Evolutionary conservation across 2,797 vertebrate species (phyloP), one percentile per base, ranked within the genome.

Genomic region (Pipistrellus nathusii): DNA sequence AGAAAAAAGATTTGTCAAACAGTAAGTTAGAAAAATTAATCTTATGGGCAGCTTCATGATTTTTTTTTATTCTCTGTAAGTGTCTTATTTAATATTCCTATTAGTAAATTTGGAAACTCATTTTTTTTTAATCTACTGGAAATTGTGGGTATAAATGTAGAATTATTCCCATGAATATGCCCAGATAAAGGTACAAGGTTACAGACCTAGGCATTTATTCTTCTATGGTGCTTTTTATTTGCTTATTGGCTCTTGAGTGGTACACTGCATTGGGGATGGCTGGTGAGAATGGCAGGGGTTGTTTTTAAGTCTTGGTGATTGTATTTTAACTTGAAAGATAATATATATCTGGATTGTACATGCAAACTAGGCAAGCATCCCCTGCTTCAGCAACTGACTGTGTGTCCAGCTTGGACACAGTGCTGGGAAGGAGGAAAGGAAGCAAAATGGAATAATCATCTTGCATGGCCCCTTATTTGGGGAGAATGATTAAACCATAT

Each of bases 81-180:
- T 82, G 25, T 93, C 57, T 46, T 81, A 25, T 85, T 95, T 85
- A 94, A 96, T 14, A 85, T 77, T 96, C 27, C 90, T 93, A 82
- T 93, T 95, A 93, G 83, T 57, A 97, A 97, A 98, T 98, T 98
- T 98, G 98, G 97, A 98, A 98, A 97, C 96, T 97, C 96, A 97
- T 95, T 94, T 96, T 90, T 90, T 96, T 90, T 59, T 27, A 27
- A 96, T 95, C 97, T 95, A 69, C 48, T 87, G 94, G 95, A 97
- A 96, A 83, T 96, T 93, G 75, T 80, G 88, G 62, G 86, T 93
- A 27, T 94, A 96, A 96, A 94, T 81, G 10, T 88, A 69, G 93
- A 90, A 96, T 95, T 96, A 97, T 95, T 97, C 85, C 21, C 25
- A 94, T 93, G 91, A 95, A 59, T 83, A 20, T 38, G 35, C 8